Conservation (phyloP, 2,888 invertebrate genomes). For the Nowickia ferox region DNA sequence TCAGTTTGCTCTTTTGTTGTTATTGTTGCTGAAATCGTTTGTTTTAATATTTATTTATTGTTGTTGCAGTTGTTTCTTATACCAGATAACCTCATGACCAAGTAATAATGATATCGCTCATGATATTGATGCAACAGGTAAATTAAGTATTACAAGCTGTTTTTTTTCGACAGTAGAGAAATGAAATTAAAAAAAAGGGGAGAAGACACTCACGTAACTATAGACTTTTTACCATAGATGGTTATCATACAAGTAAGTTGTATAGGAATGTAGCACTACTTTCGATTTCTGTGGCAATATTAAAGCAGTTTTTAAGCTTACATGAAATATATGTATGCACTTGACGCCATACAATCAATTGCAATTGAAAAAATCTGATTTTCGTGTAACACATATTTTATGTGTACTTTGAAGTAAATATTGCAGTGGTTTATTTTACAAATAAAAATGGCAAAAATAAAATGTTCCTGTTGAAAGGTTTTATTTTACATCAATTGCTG, state of each 20-base stretch:
- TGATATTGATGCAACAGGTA: slow-evolving; percentile 56
- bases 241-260: too few species aligned
- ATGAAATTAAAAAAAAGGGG: not conserved
- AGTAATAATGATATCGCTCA: slow-evolving; percentile 52
- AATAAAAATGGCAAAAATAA: too few species aligned
- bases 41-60: not conserved
- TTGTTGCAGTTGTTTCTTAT: slow-evolving; percentile 38
- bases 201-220: not conserved
- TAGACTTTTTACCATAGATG: not conserved
- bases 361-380: too few species aligned
- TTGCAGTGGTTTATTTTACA: too few species aligned
- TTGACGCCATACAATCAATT: too few species aligned
- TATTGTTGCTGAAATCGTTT: slow-evolving; percentile 1
- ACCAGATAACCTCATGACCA: slow-evolving; percentile 65
- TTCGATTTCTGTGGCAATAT: not conserved
- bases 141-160: not conserved
- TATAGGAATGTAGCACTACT: too few species aligned
- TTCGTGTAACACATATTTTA: too few species aligned
- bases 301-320: too few species aligned
- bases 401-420: too few species aligned
- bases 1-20: not conserved
- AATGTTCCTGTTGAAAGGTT: too few species aligned
- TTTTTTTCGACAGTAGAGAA: not conserved
- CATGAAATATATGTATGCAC: too few species aligned
- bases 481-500: too few species aligned